phyloP scores from a whole-genome alignment of 2,113 vertebrate species.

The Chiloscyllium plagiosum region DNA sequence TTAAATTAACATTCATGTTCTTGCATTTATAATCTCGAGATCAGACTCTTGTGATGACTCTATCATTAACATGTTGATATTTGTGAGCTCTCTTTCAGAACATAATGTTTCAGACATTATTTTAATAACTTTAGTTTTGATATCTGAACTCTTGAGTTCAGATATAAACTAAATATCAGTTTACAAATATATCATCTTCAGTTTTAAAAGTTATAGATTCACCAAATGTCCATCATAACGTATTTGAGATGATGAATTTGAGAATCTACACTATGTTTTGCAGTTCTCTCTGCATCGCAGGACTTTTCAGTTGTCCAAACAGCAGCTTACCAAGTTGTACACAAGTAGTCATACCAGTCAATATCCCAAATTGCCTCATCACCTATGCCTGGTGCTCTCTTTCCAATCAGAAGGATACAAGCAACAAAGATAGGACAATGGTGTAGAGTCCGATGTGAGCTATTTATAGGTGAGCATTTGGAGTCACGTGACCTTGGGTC shows the following conservation, averaged over 20 bases:
- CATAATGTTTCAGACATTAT: background rate
- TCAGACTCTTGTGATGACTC: background rate
- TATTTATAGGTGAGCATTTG: background rate
- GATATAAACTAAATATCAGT: background rate
- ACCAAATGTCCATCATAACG: background rate
- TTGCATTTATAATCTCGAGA: background rate
- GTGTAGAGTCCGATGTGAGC: background rate
- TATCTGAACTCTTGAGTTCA: background rate
- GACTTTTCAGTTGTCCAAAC: background rate
- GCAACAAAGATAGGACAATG: background rate
- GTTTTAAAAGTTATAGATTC: background rate
- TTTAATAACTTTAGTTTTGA: background rate
- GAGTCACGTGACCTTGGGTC: background rate
- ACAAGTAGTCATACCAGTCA: background rate
- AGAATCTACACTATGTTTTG: background rate
- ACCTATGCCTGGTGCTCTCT: too few relatives aligned
- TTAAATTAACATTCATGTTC: background rate
- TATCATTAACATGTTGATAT: background rate
- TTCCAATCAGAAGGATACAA: background rate
- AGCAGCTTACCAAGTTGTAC: background rate
- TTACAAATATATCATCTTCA: background rate
- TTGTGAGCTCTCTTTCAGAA: background rate
- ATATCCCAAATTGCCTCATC: background rate
- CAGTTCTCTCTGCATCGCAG: background rate
- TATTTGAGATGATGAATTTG: background rate